Base-by-base conservation (phyloP, 2,113 vertebrate genomes). In the Gnathonemus longibarbis region DNA sequence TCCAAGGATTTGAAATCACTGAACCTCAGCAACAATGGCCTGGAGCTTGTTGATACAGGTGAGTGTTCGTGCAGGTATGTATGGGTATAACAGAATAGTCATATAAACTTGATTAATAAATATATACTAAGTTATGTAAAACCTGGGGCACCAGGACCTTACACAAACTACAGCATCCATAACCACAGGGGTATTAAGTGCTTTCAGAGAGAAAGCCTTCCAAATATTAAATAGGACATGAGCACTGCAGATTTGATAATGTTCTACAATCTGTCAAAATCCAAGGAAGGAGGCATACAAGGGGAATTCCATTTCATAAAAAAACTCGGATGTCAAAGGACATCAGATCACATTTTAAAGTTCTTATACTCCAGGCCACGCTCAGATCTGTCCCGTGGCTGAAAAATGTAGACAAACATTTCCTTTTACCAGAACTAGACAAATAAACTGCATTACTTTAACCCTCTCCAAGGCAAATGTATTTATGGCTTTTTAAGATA, bases 11-110 rank as follows among this genome's bases (percentile, higher is more conserved):
- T 99, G 92, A 98, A 97, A 94, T 94, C 96, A 92, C 91, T 99
- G 95, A 99, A 99, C 94, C 95, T 99, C 84, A 98, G 97, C 92
- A 96, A 96, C 94, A 99, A 99, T 84, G 96, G 94, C 93, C 95
- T 99, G 92, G 88, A 94, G 70, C 95, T 92, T 89, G 97, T 99
- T 92, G 97, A 98, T 91, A 96, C 96, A 95, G 97, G 98, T 99
- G 94, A 96, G 95, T 87, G 42, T 17, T 53, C 58, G 45, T 50
- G 5, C 45, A 48, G 17, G 83, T 48, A 45, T n/a, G 42, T 49
- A 58, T 39, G 31, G 86, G 11, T 42, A 56, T 31, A 53, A 27
- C 46, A 5, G 13, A 31, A 27, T 35, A 52, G 4, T 50, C 5
- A 50, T 52, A 24, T 87, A 35, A 27, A 87, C 27, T 39, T 24